Percentiles rank a stretch among this genome's conserved stretches.
Conservation (phyloP, 2,113 vertebrate genomes). For the Scomber japonicus region DNA sequence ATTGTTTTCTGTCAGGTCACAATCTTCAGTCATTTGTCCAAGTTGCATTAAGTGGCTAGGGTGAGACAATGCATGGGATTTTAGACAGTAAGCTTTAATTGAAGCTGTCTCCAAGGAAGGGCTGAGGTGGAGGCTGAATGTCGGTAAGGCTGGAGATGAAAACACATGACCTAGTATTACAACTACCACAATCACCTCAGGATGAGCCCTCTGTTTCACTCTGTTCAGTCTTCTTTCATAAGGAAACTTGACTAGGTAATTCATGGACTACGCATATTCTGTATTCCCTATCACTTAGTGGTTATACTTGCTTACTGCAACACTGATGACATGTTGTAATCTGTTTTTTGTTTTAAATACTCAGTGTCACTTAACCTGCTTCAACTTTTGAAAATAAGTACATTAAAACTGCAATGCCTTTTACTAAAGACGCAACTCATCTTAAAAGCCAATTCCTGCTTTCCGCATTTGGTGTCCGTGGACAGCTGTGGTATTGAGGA, state of each 20-base stretch:
- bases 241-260: constrained; percentile 8
- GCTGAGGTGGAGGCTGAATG: constrained; percentile 40
- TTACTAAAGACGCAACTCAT: neutral
- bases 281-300: neutral
- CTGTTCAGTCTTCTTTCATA: constrained; percentile 17
- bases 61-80: constrained; percentile 74
- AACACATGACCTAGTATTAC: constrained; percentile 61
- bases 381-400: neutral
- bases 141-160: constrained; percentile 59
- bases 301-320: neutral
- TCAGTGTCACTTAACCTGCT: no score
- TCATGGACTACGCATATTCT: neutral
- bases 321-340: no score
- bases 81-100: constrained; percentile 69
- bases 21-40: constrained; percentile 75
- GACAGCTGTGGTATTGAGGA: no score
- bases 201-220: constrained; percentile 24
- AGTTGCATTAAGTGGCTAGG: constrained; percentile 58
- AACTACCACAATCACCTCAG: constrained; percentile 49
- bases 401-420: neutral
- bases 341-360: no score
- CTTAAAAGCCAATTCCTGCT: neutral
- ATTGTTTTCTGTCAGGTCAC: constrained; percentile 68
- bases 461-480: no score
- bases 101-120: constrained; percentile 59